Percentiles rank a stretch among this genome's conserved stretches.
phyloP scores from a whole-genome alignment of 2,113 vertebrate genomes.

The Bothrops jararaca region DNA sequence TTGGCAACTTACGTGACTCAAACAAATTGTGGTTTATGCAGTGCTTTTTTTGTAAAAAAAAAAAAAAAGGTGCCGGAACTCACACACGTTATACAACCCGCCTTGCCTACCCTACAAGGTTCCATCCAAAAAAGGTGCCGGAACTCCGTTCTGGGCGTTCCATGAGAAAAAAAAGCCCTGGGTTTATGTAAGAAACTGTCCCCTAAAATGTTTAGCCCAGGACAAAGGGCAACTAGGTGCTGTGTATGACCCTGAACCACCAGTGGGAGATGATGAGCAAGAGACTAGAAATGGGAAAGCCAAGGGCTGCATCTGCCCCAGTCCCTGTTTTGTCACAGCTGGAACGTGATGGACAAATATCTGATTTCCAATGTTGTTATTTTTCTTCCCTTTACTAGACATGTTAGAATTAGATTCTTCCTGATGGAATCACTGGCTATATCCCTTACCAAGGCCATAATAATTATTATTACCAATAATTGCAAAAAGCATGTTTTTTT shows the following conservation, averaged over 20 bases:
- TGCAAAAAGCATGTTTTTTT: neutral
- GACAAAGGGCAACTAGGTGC: neutral
- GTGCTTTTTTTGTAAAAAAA: too few species aligned
- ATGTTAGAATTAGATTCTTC: neutral
- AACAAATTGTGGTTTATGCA: neutral
- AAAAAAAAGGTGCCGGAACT: too few species aligned
- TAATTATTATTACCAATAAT: neutral
- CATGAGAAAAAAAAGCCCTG: too few species aligned
- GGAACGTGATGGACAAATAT: neutral
- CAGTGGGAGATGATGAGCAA: neutral
- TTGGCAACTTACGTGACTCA: neutral
- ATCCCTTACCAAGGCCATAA: neutral
- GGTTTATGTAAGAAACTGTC: neutral
- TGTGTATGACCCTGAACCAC: neutral
- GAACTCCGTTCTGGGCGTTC: too few species aligned
- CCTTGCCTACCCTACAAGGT: too few species aligned
- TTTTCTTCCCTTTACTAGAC: neutral
- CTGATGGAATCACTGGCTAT: neutral
- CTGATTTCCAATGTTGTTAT: neutral
- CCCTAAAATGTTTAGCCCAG: neutral
- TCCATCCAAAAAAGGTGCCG: too few species aligned
- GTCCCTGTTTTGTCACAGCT: neutral
- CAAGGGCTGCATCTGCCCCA: neutral
- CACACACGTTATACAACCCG: too few species aligned
- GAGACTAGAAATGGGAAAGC: neutral